These are phyloP conservation scores for Cerceris rybyensis DNA, from an alignment of 2,888 invertebrate species.

Conservation along the genomic window DNA sequence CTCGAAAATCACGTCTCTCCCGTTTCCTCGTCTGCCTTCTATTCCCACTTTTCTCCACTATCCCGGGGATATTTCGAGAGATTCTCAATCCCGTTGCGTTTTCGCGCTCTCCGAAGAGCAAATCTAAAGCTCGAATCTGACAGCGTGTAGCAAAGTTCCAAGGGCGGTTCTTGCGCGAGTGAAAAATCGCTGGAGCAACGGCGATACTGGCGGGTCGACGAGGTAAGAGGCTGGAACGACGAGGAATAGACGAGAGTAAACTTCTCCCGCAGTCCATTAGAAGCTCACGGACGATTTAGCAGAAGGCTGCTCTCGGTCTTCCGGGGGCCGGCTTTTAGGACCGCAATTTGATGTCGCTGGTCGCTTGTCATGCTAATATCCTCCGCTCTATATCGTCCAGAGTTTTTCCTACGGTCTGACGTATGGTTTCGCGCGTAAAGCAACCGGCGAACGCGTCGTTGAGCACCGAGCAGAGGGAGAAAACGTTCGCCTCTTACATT, in stretches of 20 bases:
- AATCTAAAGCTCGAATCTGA: too few relatives aligned
- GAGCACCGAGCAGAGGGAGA: constrained; percentile 26
- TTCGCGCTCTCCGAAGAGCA: too few relatives aligned
- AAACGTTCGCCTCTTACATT: not conserved
- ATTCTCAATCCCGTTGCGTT: too few relatives aligned
- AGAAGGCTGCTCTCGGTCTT: constrained; percentile 61
- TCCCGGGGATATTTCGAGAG: too few relatives aligned
- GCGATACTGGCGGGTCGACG: not conserved
- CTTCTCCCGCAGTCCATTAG: constrained; percentile 78
- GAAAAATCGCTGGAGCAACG: not conserved
- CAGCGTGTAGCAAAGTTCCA: too few relatives aligned
- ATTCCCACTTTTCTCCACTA: too few relatives aligned
- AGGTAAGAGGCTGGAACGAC: not conserved
- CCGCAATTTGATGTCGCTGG: constrained; percentile 77
- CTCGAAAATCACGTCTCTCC: too few relatives aligned
- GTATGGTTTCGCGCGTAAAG: constrained; percentile 40
- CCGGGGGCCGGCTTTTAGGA: constrained; percentile 74
- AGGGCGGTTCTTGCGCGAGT: too few relatives aligned
- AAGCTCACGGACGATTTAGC: constrained; percentile 80
- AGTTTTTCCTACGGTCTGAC: constrained; percentile 57
- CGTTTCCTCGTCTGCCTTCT: not conserved
- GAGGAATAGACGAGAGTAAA: constrained; percentile 66
- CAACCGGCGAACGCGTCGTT: constrained; percentile 46
- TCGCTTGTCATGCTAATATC: constrained; percentile 80
- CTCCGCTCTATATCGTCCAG: constrained; percentile 67